Evolutionary conservation across 2,888 invertebrate genomes (phyloP).

Genomic region (Yponomeuta malinellus): DNA sequence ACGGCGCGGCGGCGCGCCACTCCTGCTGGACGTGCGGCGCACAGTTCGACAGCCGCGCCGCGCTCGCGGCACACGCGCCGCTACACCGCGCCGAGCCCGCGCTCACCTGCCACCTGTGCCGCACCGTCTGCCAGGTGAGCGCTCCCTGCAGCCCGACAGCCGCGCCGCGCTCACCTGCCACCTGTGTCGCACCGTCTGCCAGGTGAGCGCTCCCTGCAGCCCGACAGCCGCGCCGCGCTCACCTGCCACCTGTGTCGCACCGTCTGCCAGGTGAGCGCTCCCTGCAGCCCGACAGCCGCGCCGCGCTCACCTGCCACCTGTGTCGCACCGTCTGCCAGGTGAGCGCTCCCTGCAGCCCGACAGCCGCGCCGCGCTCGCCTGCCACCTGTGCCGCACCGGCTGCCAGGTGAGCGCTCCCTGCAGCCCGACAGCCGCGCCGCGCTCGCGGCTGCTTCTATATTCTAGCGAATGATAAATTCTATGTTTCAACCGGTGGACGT

Average conservation of each 20-base stretch:
- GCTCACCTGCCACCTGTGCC: constrained; percentile 31
- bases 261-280: constrained; percentile 31
- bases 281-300: constrained; percentile 14
- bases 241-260: constrained; percentile 32
- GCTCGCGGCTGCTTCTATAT: no score
- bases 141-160: constrained; percentile 14
- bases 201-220: constrained; percentile 26
- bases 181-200: constrained; percentile 38
- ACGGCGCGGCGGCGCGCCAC: constrained; percentile 45
- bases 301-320: constrained; percentile 25
- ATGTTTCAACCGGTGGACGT: no score
- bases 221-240: constrained; percentile 20
- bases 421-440: no score
- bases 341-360: no score
- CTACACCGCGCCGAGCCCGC: constrained; percentile 34
- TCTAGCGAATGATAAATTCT: no score
- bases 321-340: constrained; percentile 41
- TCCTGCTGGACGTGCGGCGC: constrained; percentile 67
- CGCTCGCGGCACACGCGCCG: constrained; percentile 32
- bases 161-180: constrained; percentile 19
- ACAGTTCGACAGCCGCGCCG: constrained; percentile 38
- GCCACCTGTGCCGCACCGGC: no score
- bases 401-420: no score
- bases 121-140: constrained; percentile 33
- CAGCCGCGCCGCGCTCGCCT: no score